These are phyloP conservation scores for Siphlonurus alternatus DNA, from an alignment of 2,888 invertebrate species.

Conservation along the genomic window DNA sequence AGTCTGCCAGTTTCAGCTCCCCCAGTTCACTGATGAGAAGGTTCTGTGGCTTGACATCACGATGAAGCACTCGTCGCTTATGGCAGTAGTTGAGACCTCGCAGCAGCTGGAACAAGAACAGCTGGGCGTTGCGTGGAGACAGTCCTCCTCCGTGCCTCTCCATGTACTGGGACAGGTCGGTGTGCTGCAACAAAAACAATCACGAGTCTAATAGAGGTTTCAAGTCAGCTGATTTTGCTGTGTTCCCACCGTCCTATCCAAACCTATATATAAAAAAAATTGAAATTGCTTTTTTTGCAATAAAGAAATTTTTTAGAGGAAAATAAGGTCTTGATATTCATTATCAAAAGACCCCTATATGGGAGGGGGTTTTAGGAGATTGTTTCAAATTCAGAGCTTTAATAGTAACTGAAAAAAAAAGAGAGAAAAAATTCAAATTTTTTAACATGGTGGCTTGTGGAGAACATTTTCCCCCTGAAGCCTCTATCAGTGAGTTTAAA, in stretches of 20 bases:
- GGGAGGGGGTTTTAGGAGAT: no score
- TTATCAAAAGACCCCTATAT: neutral
- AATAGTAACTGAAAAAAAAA: no score
- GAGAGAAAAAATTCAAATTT: no score
- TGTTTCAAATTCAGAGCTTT: no score
- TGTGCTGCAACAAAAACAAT: conserved; percentile 52
- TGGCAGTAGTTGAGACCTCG: conserved; percentile 95
- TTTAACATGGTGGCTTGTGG: no score
- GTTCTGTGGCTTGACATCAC: conserved; percentile 98
- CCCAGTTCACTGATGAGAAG: conserved; percentile 91
- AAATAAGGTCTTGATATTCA: conserved; percentile 6
- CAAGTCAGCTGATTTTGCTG: no score
- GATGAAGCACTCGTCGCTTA: conserved; percentile 83
- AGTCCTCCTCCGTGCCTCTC: conserved; percentile 85
- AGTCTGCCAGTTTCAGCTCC: conserved; percentile 95
- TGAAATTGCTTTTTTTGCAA: no score
- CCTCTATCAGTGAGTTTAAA: no score
- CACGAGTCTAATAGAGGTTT: conserved; percentile 11
- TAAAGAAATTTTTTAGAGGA: no score
- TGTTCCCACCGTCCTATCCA: no score
- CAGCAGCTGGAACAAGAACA: conserved; percentile 93
- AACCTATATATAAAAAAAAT: conserved; percentile 8
- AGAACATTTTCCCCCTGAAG: no score
- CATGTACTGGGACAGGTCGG: conserved; percentile 96
- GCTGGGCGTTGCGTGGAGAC: conserved; percentile 82